phyloP scores from a whole-genome alignment of 1,140 invertebrate genomes.

The Penaeus indicus region DNA sequence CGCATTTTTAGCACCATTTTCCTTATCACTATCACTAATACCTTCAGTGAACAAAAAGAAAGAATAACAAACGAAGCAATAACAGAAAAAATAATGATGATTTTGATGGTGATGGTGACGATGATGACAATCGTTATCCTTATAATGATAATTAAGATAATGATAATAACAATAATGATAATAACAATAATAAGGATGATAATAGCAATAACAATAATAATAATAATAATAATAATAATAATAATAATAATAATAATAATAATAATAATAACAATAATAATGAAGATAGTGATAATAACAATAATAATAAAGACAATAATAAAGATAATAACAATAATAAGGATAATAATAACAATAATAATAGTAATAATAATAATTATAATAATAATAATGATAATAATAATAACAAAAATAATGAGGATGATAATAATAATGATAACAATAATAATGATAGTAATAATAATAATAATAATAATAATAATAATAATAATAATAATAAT shows the following conservation, averaged over 20 bases:
- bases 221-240: not conserved
- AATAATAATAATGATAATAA: too few relatives aligned
- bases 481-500: too few relatives aligned
- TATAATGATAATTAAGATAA: too few relatives aligned
- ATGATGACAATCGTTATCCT: too few relatives aligned
- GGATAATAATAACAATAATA: too few relatives aligned
- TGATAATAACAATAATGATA: not conserved
- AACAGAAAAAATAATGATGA: not conserved
- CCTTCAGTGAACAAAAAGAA: not conserved
- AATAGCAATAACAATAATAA: not conserved
- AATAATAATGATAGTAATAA: too few relatives aligned
- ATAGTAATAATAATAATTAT: too few relatives aligned
- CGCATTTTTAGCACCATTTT: not conserved
- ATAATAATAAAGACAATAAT: not conserved
- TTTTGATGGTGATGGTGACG: too few relatives aligned
- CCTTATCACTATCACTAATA: not conserved
- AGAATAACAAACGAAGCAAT: not conserved
- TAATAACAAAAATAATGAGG: too few relatives aligned
- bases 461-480: too few relatives aligned
- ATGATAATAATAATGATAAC: too few relatives aligned
- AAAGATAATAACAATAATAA: not conserved
- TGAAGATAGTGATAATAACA: not conserved
- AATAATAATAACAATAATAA: not conserved
- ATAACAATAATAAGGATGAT: not conserved
- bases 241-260: not conserved